Evolutionary conservation across 2,113 vertebrate species (phyloP).

Genomic region (Phocoena sinus): DNA sequence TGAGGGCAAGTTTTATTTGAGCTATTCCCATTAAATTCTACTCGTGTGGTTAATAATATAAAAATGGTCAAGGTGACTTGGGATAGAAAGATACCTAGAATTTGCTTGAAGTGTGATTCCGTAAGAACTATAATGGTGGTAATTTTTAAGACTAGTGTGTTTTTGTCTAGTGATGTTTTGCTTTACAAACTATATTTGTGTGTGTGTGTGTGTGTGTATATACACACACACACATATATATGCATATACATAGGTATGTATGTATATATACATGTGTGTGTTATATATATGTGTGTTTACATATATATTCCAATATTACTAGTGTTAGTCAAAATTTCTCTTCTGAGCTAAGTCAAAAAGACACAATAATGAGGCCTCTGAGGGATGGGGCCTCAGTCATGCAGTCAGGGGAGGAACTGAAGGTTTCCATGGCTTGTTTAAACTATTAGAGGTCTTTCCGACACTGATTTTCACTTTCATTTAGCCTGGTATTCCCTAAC

Average conservation of each 20-base stretch:
- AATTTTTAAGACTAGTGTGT: background rate
- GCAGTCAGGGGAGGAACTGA: background rate
- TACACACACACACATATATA: background rate
- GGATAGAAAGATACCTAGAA: conserved; percentile 13
- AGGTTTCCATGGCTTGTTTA: conserved; percentile 19
- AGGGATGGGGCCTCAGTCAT: background rate
- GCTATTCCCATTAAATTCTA: conserved; percentile 53
- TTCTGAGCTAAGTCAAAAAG: conserved; percentile 13
- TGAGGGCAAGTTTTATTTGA: conserved; percentile 45
- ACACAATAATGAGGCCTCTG: conserved; percentile 46
- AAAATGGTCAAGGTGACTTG: conserved; percentile 36
- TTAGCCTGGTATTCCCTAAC: background rate
- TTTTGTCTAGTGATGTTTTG: background rate
- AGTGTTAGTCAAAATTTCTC: conserved; percentile 14
- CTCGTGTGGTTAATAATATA: conserved; percentile 39
- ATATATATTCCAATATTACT: background rate
- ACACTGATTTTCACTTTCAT: conserved; percentile 42
- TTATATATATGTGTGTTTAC: background rate
- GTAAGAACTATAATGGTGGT: background rate
- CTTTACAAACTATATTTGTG: background rate
- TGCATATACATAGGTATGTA: too few relatives aligned
- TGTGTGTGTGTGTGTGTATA: background rate
- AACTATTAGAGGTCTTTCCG: conserved; percentile 19
- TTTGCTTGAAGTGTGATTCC: conserved; percentile 10
- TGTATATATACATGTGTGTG: background rate